phyloP scores from a whole-genome alignment of 1,140 invertebrate species.

The Drosophila bifasciata region DNA sequence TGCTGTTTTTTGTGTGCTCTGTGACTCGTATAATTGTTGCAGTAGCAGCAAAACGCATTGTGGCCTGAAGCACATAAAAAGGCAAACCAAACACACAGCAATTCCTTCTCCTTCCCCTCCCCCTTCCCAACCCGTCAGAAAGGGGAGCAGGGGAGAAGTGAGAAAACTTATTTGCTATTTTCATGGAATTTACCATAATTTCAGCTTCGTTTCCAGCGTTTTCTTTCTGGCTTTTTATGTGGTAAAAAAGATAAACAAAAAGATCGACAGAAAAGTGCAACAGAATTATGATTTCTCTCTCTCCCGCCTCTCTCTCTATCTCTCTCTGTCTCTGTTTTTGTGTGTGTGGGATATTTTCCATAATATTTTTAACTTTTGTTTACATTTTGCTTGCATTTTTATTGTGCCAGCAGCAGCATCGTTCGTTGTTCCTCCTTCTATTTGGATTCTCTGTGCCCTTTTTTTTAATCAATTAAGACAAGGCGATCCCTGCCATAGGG shows the following conservation, averaged over 20 bases:
- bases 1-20: slow-evolving; percentile 51
- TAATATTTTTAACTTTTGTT: slow-evolving; percentile 81
- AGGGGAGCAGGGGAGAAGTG: slow-evolving; percentile 19
- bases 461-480: slow-evolving; percentile 77
- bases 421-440: slow-evolving; percentile 17
- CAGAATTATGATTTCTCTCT: slow-evolving; percentile 50
- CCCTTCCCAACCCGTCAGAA: too few species aligned
- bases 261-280: slow-evolving; percentile 44
- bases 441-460: slow-evolving; percentile 38
- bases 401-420: slow-evolving; percentile 64
- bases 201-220: slow-evolving; percentile 55
- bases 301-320: slow-evolving; percentile 6
- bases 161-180: slow-evolving; percentile 81
- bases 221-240: slow-evolving; percentile 30
- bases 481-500: slow-evolving; percentile 16
- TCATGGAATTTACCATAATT: slow-evolving; percentile 80
- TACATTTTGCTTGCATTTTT: slow-evolving; percentile 79
- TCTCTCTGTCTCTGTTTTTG: slow-evolving; percentile 5
- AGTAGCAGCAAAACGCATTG: slow-evolving; percentile 56
- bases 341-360: slow-evolving; percentile 52
- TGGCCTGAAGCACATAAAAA: slow-evolving; percentile 72
- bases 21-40: slow-evolving; percentile 74
- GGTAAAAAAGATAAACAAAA: slow-evolving; percentile 70
- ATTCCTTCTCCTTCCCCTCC: not conserved
- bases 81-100: slow-evolving; percentile 64